Conservation (phyloP, 92 coral and sea anemone genomes). For the Bergia sp. region DNA sequence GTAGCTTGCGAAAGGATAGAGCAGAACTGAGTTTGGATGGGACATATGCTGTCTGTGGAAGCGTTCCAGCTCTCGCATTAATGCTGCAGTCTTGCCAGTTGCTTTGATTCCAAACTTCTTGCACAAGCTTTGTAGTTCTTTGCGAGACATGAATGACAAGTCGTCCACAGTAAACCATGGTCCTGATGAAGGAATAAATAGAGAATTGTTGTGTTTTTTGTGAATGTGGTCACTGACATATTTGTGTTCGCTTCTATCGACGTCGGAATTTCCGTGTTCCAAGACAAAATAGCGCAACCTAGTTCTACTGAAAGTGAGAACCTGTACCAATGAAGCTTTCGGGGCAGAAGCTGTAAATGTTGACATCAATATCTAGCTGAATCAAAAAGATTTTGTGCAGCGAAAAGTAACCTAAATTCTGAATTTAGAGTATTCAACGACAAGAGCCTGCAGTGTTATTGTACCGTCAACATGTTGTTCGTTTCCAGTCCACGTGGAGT, state of each 20-base stretch:
- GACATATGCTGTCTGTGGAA: constrained; percentile 70
- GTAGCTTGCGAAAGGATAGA: constrained; percentile 75
- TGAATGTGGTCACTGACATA: background rate
- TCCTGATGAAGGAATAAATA: background rate
- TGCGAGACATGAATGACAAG: constrained; percentile 65
- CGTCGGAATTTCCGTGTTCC: background rate
- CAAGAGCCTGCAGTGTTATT: constrained; percentile 12
- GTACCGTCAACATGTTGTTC: background rate
- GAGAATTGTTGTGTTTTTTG: background rate
- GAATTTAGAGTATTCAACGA: background rate
- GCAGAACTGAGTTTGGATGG: constrained; percentile 70
- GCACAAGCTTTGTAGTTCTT: constrained; percentile 82
- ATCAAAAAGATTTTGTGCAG: no score
- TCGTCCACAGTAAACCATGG: constrained; percentile 75
- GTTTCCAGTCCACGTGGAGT: constrained; percentile 36
- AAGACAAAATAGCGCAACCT: background rate
- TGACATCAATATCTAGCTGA: background rate
- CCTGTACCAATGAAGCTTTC: background rate
- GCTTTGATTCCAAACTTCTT: constrained; percentile 83
- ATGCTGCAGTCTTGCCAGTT: constrained; percentile 62
- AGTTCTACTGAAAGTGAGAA: background rate
- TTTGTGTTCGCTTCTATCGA: background rate
- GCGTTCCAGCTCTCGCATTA: constrained; percentile 61
- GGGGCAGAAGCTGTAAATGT: background rate
- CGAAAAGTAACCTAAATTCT: background rate